These are phyloP conservation scores for Megalops cyprinoides DNA, from an alignment of 2,797 vertebrate species.

Conservation along the genomic window DNA sequence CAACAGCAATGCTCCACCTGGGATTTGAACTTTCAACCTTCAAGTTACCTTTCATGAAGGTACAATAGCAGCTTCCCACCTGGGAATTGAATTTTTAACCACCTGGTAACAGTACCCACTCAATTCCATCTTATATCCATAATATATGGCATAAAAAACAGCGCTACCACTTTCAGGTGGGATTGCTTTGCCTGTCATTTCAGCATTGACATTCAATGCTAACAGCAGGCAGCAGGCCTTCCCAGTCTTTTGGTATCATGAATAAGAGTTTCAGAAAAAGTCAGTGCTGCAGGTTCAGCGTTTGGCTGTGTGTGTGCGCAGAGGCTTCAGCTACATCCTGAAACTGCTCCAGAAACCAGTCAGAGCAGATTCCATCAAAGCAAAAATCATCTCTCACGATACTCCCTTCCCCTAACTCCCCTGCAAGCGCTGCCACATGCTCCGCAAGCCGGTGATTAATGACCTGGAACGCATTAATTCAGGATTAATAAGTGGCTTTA, in stretches of 20 bases:
- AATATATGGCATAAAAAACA: neutral
- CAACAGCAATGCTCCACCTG: too few relatives aligned
- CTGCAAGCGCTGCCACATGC: neutral
- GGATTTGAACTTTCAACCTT: too few relatives aligned
- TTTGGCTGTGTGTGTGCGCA: neutral
- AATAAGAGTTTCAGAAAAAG: neutral
- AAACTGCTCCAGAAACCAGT: neutral
- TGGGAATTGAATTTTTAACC: too few relatives aligned
- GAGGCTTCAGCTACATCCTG: neutral
- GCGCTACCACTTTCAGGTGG: neutral
- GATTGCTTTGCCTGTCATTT: neutral
- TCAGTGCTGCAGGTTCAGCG: neutral
- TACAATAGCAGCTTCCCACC: too few relatives aligned
- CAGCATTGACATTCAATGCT: neutral
- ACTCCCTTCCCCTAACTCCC: too few relatives aligned
- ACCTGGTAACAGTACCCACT: too few relatives aligned
- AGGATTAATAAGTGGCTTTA: neutral
- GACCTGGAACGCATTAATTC: neutral
- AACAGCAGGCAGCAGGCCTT: neutral
- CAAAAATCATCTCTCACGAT: neutral
- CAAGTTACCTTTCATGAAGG: too few relatives aligned
- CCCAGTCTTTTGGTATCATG: neutral
- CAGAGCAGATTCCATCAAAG: neutral
- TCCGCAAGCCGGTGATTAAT: neutral
- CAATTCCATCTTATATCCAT: neutral